Conservation (phyloP, 1,140 invertebrate genomes). For the Hermetia illucens region DNA sequence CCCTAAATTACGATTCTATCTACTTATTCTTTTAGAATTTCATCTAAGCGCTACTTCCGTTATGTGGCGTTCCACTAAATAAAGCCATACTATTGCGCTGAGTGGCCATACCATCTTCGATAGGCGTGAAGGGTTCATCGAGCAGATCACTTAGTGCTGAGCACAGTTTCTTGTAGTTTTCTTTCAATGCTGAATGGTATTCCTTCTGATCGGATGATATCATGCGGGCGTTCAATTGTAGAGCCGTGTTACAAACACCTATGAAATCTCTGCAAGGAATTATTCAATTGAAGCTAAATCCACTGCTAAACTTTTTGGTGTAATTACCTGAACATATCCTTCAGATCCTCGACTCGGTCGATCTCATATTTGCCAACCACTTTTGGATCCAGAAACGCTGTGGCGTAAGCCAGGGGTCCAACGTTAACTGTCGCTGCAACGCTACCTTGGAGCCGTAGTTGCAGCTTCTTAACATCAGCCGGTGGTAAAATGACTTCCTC, state of each 20-base stretch:
- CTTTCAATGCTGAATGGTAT: slow-evolving; percentile 72
- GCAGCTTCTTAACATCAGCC: slow-evolving; percentile 77
- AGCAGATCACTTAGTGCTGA: slow-evolving; percentile 56
- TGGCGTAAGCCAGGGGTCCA: slow-evolving; percentile 85
- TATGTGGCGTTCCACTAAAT: slow-evolving; percentile 48
- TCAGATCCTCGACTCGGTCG: slow-evolving; percentile 70
- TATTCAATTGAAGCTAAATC: not conserved
- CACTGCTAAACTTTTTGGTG: too few relatives aligned
- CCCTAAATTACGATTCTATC: too few relatives aligned
- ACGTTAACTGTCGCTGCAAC: slow-evolving; percentile 90
- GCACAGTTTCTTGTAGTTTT: slow-evolving; percentile 76
- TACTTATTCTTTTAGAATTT: too few relatives aligned
- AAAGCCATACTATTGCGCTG: slow-evolving; percentile 47
- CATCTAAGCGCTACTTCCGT: slow-evolving; percentile 46
- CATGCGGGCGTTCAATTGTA: slow-evolving; percentile 74
- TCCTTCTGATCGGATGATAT: slow-evolving; percentile 74
- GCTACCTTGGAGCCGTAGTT: slow-evolving; percentile 76
- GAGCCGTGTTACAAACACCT: slow-evolving; percentile 68
- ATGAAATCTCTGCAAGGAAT: slow-evolving; percentile 63
- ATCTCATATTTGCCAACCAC: slow-evolving; percentile 53
- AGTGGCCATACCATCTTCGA: slow-evolving; percentile 25
- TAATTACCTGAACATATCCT: slow-evolving; percentile 72
- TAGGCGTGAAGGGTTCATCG: slow-evolving; percentile 38
- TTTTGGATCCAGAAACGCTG: slow-evolving; percentile 69
- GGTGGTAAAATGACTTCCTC: slow-evolving; percentile 68